Evolutionary conservation across 2,888 invertebrate genomes (phyloP), one percentile per base, ranked within the genome.

Genomic region (Trichopria drosophilae): DNA sequence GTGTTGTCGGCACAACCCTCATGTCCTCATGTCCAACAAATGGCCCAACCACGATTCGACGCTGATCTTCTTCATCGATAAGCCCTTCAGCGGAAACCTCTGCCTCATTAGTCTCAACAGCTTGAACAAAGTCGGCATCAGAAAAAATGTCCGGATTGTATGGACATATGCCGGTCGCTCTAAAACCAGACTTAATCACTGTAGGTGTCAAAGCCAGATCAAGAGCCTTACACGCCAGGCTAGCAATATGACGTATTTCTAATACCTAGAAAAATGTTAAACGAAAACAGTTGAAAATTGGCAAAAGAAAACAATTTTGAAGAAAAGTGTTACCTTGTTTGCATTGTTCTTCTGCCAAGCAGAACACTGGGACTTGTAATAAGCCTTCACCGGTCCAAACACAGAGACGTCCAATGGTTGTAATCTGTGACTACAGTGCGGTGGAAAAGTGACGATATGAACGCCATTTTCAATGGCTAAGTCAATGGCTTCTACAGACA

Each of bases 111-210:
- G 22, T 22, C 13, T 44, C 44, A 18, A 53, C 39, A 15, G 59
- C 57, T 51, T 55, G 19, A 48, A 57, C 22, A 52, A 52, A 59
- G 34, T 59, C 59, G 16, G 39, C 20, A n/a, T 54, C 56, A n/a
- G 15, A 19, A 20, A 59, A 59, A 22, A 57, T 52, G 34, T 57
- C 32, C 9, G 48, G 53, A 42, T 59, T 22, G 40, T 29, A 57
- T 39, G 59, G 43, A 32, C 3, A 43, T 7, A 43, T 43, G 9
- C 43, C 43, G 7, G 43, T 32, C 3, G 34, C 34, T 22, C 13
- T 15, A 5, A 43, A 32, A 7, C 43, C 43, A 7, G 43, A 29
- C 23, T 42, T 42, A 2, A 43, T 43, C 4, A 22, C 23, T 19
- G 19, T 43, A 2, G 43, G 32, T 2, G 18, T 43, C 23, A 43